A percentile compares a stretch with the other conserved stretches of the same genome.
phyloP scores from a whole-genome alignment of 2,113 vertebrate species.

The Perognathus longimembris region DNA sequence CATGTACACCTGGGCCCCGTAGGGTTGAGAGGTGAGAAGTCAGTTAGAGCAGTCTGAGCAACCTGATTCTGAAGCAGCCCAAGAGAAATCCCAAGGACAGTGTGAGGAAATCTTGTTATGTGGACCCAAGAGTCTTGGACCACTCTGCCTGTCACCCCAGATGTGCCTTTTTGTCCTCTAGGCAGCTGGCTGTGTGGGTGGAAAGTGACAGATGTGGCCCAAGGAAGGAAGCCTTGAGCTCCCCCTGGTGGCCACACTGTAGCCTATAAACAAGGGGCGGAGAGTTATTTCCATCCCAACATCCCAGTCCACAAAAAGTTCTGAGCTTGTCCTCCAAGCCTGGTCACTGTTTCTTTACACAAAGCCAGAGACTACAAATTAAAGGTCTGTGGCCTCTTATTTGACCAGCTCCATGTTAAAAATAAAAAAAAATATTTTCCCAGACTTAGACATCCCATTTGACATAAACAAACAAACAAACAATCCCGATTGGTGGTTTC shows the following conservation, averaged over 20 bases:
- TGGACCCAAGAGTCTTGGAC: background rate
- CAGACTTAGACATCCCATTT: background rate
- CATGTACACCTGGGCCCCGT: background rate
- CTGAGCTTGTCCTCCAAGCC: background rate
- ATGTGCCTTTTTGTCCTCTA: background rate
- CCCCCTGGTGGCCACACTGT: background rate
- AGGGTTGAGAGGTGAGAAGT: background rate
- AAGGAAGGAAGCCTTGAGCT: background rate
- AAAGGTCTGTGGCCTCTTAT: background rate
- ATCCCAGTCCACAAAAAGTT: background rate
- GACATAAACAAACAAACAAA: background rate
- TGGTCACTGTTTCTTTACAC: background rate
- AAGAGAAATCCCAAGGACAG: background rate
- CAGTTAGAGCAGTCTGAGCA: background rate
- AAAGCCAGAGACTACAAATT: background rate
- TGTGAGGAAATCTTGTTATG: background rate
- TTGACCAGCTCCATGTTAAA: background rate
- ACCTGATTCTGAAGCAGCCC: background rate
- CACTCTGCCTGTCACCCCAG: background rate
- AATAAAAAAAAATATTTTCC: background rate
- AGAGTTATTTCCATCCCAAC: accelerated
- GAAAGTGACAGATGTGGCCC: background rate
- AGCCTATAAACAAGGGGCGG: background rate
- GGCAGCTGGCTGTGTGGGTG: background rate
- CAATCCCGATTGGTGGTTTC: background rate